Percentiles rank a stretch among this genome's conserved stretches.
phyloP scores from a whole-genome alignment of 2,113 vertebrate species.

The Coptodon rendalli region DNA sequence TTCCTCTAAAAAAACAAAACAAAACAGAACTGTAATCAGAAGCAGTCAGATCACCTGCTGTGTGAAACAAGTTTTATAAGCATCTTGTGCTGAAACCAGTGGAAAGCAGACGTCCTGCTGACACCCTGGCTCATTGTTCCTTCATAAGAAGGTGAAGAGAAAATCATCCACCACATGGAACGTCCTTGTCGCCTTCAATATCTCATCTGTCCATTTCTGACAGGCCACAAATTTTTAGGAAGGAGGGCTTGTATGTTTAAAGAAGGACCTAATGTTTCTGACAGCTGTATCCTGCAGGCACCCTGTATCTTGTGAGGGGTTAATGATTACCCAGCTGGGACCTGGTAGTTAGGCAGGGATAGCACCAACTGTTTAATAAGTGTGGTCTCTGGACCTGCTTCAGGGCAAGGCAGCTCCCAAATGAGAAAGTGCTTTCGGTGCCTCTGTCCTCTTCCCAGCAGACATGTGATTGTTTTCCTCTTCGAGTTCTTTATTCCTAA shows the following conservation, averaged over 20 bases:
- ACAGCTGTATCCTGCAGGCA: not conserved
- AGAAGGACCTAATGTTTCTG: not conserved
- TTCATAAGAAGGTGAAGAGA: not conserved
- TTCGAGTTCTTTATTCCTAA: not conserved
- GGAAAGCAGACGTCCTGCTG: not conserved
- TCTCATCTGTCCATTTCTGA: not conserved
- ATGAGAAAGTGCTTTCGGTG: not conserved
- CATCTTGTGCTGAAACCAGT: not conserved
- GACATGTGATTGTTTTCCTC: not conserved
- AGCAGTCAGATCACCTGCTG: not conserved
- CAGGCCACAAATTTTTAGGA: not conserved
- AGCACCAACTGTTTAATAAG: constrained; percentile 18
- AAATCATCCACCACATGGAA: not conserved
- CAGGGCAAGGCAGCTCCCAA: not conserved
- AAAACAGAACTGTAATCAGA: not conserved
- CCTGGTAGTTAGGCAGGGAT: constrained; percentile 1
- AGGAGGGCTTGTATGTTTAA: not conserved
- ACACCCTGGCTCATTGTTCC: not conserved
- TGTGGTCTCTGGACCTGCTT: constrained; percentile 6
- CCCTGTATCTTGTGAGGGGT: not conserved
- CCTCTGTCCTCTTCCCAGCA: not conserved
- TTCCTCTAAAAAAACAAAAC: not conserved
- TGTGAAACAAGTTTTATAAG: not conserved
- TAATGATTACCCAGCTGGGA: constrained; percentile 35
- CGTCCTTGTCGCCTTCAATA: not conserved